phyloP scores from a whole-genome alignment of 1,140 invertebrate species.

The Lamellibrachia luymesi region DNA sequence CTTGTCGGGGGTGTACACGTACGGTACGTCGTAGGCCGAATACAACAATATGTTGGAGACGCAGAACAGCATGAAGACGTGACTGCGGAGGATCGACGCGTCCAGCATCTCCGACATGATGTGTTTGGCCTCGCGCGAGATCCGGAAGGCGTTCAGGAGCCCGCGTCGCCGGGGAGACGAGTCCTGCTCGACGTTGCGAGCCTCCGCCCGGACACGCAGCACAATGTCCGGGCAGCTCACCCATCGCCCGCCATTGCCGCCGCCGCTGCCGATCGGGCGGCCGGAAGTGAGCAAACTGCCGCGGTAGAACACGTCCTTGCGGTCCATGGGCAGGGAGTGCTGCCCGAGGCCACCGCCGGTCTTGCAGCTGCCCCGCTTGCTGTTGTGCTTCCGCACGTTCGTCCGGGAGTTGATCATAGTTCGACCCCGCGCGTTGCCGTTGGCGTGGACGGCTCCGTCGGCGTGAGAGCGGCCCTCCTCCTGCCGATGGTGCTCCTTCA shows the following conservation, averaged over 20 bases:
- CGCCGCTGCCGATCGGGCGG: slow-evolving; percentile 48
- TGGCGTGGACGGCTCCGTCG: not conserved
- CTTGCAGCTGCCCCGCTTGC: not conserved
- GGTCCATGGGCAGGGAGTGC: slow-evolving; percentile 61
- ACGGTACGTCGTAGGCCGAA: slow-evolving; percentile 92
- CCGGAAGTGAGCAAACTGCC: slow-evolving; percentile 66
- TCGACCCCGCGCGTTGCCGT: not conserved
- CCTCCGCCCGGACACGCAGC: not conserved
- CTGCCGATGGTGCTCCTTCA: slow-evolving; percentile 10
- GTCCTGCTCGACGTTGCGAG: not conserved
- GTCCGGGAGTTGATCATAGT: not conserved
- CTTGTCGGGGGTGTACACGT: slow-evolving; percentile 70
- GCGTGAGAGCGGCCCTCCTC: not conserved
- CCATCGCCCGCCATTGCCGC: not conserved
- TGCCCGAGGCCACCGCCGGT: not conserved
- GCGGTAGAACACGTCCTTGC: slow-evolving; percentile 88
- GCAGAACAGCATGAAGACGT: slow-evolving; percentile 82
- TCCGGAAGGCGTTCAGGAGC: not conserved
- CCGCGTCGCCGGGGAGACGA: not conserved
- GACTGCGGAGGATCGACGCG: slow-evolving; percentile 62
- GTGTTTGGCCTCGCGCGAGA: slow-evolving; percentile 12
- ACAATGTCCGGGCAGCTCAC: slow-evolving; percentile 21
- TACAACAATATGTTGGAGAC: slow-evolving; percentile 86
- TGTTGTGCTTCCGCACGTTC: slow-evolving; percentile 10
- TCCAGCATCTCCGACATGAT: slow-evolving; percentile 21